phyloP scores from a whole-genome alignment of 1,140 invertebrate genomes.

The Ctenoplectra terminalis region DNA sequence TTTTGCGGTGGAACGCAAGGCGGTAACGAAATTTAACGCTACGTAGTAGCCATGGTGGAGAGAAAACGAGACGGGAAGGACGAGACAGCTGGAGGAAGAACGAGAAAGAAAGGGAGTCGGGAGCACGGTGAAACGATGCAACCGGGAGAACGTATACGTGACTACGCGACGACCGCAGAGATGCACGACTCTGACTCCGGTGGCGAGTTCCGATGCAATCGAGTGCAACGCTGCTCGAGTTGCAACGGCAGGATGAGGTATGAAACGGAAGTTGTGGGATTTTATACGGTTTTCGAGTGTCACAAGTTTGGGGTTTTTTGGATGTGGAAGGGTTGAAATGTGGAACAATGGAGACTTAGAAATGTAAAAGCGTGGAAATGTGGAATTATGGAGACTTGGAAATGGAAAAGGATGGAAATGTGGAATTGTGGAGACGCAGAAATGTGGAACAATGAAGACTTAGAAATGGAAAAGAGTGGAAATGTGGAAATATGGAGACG shows the following conservation, averaged over 20 bases:
- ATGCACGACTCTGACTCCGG: slow-evolving; percentile 68
- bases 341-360: no score
- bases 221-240: not conserved
- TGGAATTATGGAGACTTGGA: no score
- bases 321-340: no score
- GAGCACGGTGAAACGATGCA: not conserved
- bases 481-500: no score
- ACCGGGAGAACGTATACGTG: slow-evolving; percentile 67
- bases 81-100: slow-evolving; percentile 4
- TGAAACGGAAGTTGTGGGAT: no score
- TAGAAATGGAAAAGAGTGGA: no score
- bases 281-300: no score
- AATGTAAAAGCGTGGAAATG: no score
- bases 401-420: no score
- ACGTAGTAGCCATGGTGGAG: slow-evolving; percentile 30
- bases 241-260: slow-evolving; percentile 26
- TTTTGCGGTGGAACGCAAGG: slow-evolving; percentile 22
- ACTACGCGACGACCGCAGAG: slow-evolving; percentile 71
- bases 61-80: slow-evolving; percentile 9
- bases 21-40: slow-evolving; percentile 42
- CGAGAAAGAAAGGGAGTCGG: slow-evolving; percentile 12
- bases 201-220: slow-evolving; percentile 68
- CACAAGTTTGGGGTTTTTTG: no score
- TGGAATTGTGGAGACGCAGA: no score
- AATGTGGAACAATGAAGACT: no score